Evolutionary conservation across 2,888 invertebrate genomes (phyloP).

Genomic region (Pammene fasciana): DNA sequence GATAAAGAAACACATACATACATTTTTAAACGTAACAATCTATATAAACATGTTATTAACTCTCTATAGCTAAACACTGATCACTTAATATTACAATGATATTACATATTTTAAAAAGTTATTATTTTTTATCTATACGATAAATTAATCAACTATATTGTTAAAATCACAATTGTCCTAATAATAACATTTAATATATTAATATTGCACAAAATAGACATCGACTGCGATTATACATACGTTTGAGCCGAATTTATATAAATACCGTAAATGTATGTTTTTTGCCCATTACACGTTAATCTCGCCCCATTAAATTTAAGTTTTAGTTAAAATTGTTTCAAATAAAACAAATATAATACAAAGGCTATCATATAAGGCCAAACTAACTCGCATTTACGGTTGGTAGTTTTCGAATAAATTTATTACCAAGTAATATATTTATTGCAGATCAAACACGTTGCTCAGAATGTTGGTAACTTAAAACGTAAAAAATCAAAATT

Average conservation of each 20-base stretch:
- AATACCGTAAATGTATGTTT: slow-evolving; percentile 7
- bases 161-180: slow-evolving; percentile 82
- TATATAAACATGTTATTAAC: slow-evolving; percentile 69
- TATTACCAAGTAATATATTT: not conserved
- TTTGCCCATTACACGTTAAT: slow-evolving; percentile 4
- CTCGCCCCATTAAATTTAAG: not conserved
- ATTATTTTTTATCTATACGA: slow-evolving; percentile 68
- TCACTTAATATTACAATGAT: slow-evolving; percentile 68
- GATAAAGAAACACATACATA: slow-evolving; percentile 35
- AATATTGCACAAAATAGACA: slow-evolving; percentile 78
- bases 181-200: slow-evolving; percentile 68
- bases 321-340: not conserved
- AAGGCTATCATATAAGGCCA: not conserved
- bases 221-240: slow-evolving; percentile 54
- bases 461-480: not conserved
- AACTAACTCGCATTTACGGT: not conserved
- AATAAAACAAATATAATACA: not conserved
- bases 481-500: no score
- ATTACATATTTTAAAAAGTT: slow-evolving; percentile 75
- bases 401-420: slow-evolving; percentile 7
- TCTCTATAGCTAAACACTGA: slow-evolving; percentile 76
- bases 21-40: slow-evolving; percentile 56
- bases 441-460: not conserved
- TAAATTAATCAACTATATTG: slow-evolving; percentile 78
- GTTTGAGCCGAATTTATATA: slow-evolving; percentile 35